Conservation (phyloP, 1,140 invertebrate genomes). For the Caenorhabditis latens region DNA sequence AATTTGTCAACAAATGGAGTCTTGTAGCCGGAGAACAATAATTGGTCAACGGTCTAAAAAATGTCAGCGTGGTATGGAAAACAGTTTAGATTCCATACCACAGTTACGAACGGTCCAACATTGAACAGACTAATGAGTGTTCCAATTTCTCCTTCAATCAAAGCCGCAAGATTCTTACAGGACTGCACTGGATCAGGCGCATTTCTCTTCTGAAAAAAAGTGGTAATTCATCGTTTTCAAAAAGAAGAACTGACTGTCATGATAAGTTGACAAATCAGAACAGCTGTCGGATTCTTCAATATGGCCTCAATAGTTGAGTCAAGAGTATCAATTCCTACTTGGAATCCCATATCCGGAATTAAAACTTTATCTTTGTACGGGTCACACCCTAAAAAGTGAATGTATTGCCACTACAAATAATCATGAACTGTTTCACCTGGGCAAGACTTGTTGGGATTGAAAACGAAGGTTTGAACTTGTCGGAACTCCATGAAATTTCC, state of each 20-base stretch:
- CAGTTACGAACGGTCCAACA: constrained; percentile 56
- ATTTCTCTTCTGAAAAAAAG: not conserved
- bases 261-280: not conserved
- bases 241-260: not conserved
- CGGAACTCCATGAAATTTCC: constrained; percentile 57
- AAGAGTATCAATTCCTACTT: constrained; percentile 20
- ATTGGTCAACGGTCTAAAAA: constrained; percentile 64
- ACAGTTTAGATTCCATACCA: constrained; percentile 44
- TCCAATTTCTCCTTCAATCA: constrained; percentile 52
- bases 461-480: constrained; percentile 53
- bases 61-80: not conserved
- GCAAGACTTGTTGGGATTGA: constrained; percentile 58
- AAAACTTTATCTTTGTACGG: constrained; percentile 60
- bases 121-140: constrained; percentile 49
- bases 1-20: constrained; percentile 58
- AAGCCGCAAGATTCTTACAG: not conserved
- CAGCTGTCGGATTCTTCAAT: not conserved
- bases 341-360: constrained; percentile 62
- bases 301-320: constrained; percentile 1
- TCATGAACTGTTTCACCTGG: not conserved
- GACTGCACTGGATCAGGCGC: not conserved
- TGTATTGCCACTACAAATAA: not conserved
- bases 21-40: constrained; percentile 63
- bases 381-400: constrained; percentile 32
- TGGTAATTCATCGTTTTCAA: too few species aligned